Base-by-base conservation (phyloP, 2,113 vertebrate genomes). In the Dicerorhinus sumatrensis region DNA sequence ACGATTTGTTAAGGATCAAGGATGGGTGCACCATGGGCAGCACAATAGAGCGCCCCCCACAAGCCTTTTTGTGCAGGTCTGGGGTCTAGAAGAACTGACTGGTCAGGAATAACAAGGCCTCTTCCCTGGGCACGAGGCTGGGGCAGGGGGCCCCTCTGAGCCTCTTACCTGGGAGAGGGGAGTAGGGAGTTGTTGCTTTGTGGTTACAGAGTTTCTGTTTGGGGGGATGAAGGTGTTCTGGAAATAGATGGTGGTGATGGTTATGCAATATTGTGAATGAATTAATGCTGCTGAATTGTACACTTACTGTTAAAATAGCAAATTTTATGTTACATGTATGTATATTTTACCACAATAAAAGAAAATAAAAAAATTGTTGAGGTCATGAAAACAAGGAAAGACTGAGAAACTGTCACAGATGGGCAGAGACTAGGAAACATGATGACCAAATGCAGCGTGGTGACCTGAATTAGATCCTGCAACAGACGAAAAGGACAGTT, bases 11-110 rank as follows among this genome's bases (percentile, higher is more conserved):
- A 27, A 33, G 3, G 63, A 21, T 17, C n/a, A 3, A 69, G 36
- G 11, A 6, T 8, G 6, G 46, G 5, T 1, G 4, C 14, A 8
- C 9, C 17, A 14, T 0, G 42, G 91, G 62, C 1, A 3, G 31
- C 20, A n/a, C 1, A 2, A 1, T 20, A 27, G 16, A n/a, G 51
- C 13, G 56, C 23, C 60, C 36, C 60, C 54, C 8, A 29, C 0
- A 20, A 46, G 46, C 29, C 42, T 87, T 46, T 58, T 3, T 58
- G 42, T 36, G 70, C 3, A 21, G 58, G 42, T 39, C 27, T 70
- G 76, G 77, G 67, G 31, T 62, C 84, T 9, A 27, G 70, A 87
- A 46, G 42, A 77, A 48, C 48, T 7, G 2, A 36, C 58, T 63
- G 2, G 46, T 27, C 6, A 42, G 56, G 36, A 90, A 36, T 21